A percentile compares a stretch with the other conserved stretches of the same genome.
Evolutionary conservation across 2,797 vertebrate species (phyloP).

Genomic region (Triplophysa bombifrons): DNA sequence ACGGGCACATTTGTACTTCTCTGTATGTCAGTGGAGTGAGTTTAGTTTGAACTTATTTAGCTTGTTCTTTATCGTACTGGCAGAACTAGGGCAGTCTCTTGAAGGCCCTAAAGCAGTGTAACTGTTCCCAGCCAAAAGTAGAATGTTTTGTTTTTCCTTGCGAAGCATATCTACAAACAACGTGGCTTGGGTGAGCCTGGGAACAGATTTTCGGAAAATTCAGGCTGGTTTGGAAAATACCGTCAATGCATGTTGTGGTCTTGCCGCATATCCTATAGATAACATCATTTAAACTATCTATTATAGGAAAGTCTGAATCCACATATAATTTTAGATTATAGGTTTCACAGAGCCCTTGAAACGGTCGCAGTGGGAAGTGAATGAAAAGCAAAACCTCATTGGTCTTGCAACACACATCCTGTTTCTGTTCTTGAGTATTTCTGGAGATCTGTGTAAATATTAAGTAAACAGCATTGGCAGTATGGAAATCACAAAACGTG

Average conservation of each 20-base stretch:
- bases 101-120: constrained; percentile 3
- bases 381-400: constrained; percentile 5
- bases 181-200: constrained; percentile 17
- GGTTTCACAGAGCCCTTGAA: constrained; percentile 1
- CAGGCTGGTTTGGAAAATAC: constrained; percentile 16
- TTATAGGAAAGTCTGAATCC: neutral
- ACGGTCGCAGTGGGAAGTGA: neutral
- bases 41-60: constrained; percentile 26
- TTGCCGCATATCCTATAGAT: constrained; percentile 2
- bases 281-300: neutral
- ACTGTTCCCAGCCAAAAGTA: constrained; percentile 12
- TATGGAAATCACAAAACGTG: neutral
- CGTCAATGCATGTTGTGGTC: constrained; percentile 18
- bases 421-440: constrained; percentile 27
- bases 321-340: constrained; percentile 9
- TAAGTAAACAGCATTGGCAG: neutral
- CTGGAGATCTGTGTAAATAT: constrained; percentile 34
- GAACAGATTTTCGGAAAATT: constrained; percentile 34
- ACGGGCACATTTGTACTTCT: constrained; percentile 24
- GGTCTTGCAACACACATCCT: neutral
- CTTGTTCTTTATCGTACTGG: constrained; percentile 10
- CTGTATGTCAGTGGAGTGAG: constrained; percentile 14
- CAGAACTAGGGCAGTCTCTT: constrained; percentile 23
- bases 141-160: constrained; percentile 19
- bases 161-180: constrained; percentile 12